Conservation (phyloP, 2,888 invertebrate genomes). For the Cataglyphis rosenhaueri region DNA sequence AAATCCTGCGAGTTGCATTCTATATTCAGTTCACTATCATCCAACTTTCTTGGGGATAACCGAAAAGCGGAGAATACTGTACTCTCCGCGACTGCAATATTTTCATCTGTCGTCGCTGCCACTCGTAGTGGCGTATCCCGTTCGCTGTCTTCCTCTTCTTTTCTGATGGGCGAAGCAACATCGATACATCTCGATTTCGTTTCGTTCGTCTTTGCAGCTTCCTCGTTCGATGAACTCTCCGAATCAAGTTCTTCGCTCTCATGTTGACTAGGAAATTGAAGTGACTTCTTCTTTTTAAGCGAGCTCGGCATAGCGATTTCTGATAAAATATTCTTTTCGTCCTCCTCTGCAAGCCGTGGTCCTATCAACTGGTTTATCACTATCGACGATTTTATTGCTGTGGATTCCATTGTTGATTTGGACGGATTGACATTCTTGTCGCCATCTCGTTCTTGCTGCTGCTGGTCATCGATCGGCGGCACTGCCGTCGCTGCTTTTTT, state of each 20-base stretch:
- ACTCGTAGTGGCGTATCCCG: not conserved
- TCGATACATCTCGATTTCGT: not conserved
- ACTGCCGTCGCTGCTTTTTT: slow-evolving; percentile 15
- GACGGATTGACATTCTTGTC: slow-evolving; percentile 2
- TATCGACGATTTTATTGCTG: not conserved
- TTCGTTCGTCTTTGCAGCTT: not conserved
- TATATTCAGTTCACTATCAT: slow-evolving; percentile 55
- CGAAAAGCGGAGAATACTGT: slow-evolving; percentile 59
- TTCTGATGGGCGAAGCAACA: not conserved
- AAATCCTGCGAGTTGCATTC: slow-evolving; percentile 53
- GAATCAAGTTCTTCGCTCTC: slow-evolving; percentile 6
- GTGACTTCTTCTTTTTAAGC: not conserved
- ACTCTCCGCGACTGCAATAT: slow-evolving; percentile 22
- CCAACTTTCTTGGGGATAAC: slow-evolving; percentile 66
- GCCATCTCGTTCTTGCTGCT: slow-evolving; percentile 17
- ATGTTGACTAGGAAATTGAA: not conserved
- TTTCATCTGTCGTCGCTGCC: slow-evolving; percentile 1
- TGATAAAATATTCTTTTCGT: not conserved
- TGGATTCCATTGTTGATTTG: not conserved
- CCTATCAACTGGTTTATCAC: slow-evolving; percentile 1
- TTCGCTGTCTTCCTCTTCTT: slow-evolving; percentile 33
- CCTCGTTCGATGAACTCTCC: slow-evolving; percentile 22
- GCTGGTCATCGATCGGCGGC: slow-evolving; percentile 6
- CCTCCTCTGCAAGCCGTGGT: not conserved
- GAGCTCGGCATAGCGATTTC: not conserved